phyloP scores from a whole-genome alignment of 1,140 invertebrate genomes.

The Macrotrachela quadricornifera region DNA sequence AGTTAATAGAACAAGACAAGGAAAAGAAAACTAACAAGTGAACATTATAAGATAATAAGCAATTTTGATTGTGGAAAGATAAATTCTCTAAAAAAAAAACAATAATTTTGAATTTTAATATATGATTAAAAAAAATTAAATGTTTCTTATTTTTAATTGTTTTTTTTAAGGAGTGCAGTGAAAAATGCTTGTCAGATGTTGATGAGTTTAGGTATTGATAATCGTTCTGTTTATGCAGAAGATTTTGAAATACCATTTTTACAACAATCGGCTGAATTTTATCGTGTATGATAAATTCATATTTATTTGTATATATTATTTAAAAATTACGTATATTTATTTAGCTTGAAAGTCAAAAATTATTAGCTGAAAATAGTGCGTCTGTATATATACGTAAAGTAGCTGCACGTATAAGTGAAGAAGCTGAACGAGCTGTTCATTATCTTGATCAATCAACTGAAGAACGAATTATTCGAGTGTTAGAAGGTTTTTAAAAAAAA shows the following conservation, averaged over 20 bases:
- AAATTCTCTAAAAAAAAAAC: too few relatives aligned
- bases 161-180: constrained; percentile 39
- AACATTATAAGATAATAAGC: too few relatives aligned
- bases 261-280: constrained; percentile 90
- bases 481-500: too few relatives aligned
- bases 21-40: too few relatives aligned
- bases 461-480: constrained; percentile 54
- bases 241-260: constrained; percentile 96
- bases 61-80: too few relatives aligned
- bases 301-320: too few relatives aligned
- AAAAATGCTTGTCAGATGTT: constrained; percentile 99
- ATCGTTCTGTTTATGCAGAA: constrained; percentile 80
- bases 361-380: constrained; percentile 89
- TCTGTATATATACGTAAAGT: constrained; percentile 97
- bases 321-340: too few relatives aligned
- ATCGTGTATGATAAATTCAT: too few relatives aligned
- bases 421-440: constrained; percentile 84
- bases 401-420: constrained; percentile 83
- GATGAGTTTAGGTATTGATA: constrained; percentile 85
- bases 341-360: constrained; percentile 96
- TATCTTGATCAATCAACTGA: constrained; percentile 94
- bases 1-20: too few relatives aligned
- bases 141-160: too few relatives aligned
- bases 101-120: too few relatives aligned
- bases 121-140: too few relatives aligned